Evolutionary conservation across 2,113 vertebrate species (phyloP), one percentile per base, ranked within the genome.

Genomic region (Scortum barcoo): DNA sequence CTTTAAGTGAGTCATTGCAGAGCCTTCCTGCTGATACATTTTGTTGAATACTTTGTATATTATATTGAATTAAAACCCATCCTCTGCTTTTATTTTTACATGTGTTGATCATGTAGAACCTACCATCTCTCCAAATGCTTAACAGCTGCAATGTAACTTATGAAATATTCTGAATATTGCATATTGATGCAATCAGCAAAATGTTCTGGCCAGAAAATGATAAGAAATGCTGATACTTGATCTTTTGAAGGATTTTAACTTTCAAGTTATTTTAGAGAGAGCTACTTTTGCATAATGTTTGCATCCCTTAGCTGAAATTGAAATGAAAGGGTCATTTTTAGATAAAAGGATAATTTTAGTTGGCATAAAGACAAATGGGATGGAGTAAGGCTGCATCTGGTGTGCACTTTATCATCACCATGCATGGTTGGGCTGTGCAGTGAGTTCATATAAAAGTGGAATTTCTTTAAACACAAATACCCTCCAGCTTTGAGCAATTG

Each of bases 111-210:
- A 17, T 36, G 1, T 26, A 36, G 33, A 56, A 42, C 12, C n/a
- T 17, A 13, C 22, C 42, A 54, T 84, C 38, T 20, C n/a, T 36
- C 4, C 17, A 42, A 72, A 66, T 54, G 69, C 40, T 69, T 30
- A 63, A 46, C 4, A 57, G 38, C 56, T 1, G 4, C 8, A 0
- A 81, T 30, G 8, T 70, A 57, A 72, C 84, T 68, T 30, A 80
- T 67, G 33, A 11, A 73, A 79, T 79, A 76, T 86, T 81, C 71
- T 40, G 11, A 76, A 68, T n/a, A 65, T 50, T 0, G 8, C 16
- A 62, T 82, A 81, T 89, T 73, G 76, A 28, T 57, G 33, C 44
- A 72, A 80, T 90, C 83, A 91, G 85, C 88, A 70, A 75, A 89
- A 38, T 24, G 12, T 53, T 38, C 58, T 16, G 24, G 40, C 54